Evolutionary conservation across 2,797 vertebrate genomes (phyloP).

Genomic region (Eulemur rubriventer): DNA sequence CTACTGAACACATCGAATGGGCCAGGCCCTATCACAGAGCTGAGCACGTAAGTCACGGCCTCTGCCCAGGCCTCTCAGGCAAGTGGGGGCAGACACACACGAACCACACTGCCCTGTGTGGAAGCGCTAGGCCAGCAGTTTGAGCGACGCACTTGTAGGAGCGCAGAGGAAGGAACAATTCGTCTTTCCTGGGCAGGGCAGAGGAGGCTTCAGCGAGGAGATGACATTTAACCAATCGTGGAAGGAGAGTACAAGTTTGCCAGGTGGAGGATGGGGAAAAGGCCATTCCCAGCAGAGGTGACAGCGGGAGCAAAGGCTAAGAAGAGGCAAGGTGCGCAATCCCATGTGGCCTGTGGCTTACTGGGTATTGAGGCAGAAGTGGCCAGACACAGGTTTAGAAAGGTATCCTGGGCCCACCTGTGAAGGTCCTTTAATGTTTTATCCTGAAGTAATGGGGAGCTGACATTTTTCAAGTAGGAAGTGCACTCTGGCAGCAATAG

Average conservation of each 20-base stretch:
- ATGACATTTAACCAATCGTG: background rate
- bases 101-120: background rate
- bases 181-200: background rate
- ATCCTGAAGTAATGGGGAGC: background rate
- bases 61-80: background rate
- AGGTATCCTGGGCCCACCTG: background rate
- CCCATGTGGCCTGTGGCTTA: background rate
- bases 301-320: background rate
- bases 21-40: background rate
- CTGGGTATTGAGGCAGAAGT: background rate
- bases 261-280: background rate
- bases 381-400: background rate
- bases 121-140: background rate
- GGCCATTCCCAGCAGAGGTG: background rate
- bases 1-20: conserved; percentile 9
- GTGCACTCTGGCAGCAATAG: background rate
- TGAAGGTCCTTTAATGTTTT: background rate
- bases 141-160: conserved; percentile 42
- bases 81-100: background rate
- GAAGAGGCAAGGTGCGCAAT: background rate
- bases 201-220: background rate
- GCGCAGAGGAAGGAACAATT: background rate
- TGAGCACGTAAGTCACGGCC: background rate
- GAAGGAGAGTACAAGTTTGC: background rate
- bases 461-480: background rate